Percentiles rank a stretch among this genome's conserved stretches.
Evolutionary conservation across 2,888 invertebrate species (phyloP).

Genomic region (Pecten maximus): DNA sequence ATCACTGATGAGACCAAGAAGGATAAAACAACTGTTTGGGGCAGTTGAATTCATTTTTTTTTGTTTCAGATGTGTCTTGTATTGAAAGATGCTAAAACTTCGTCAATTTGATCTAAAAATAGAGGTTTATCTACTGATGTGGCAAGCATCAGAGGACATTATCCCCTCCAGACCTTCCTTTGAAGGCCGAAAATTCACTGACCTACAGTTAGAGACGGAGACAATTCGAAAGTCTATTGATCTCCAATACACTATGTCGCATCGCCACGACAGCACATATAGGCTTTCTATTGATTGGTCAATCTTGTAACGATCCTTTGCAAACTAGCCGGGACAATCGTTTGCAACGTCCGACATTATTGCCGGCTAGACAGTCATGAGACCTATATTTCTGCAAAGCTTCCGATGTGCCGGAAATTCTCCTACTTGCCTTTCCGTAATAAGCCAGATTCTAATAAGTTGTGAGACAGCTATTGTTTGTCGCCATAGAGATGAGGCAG

Average conservation of each 20-base stretch:
- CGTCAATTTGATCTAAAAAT: no score
- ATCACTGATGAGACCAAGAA: no score
- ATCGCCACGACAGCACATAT: constrained; percentile 5
- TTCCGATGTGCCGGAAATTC: constrained; percentile 35
- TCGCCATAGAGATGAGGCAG: background rate
- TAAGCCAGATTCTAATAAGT: constrained; percentile 8
- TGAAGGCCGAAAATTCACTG: background rate
- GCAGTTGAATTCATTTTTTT: no score
- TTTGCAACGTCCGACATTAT: constrained; percentile 12
- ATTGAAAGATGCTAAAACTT: no score
- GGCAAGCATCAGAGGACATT: background rate
- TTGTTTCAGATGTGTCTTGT: no score
- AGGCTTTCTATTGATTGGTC: constrained; percentile 32
- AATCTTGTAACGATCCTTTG: background rate
- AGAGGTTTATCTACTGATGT: background rate
- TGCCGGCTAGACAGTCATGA: background rate
- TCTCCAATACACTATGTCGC: constrained; percentile 3
- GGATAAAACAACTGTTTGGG: no score
- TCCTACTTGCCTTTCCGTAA: background rate
- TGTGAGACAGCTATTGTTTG: constrained; percentile 30
- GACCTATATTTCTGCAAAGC: constrained; percentile 8
- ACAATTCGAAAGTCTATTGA: background rate
- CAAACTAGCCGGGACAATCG: constrained; percentile 13
- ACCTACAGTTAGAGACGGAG: constrained; percentile 3
- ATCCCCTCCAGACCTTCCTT: background rate